Evolutionary conservation across 2,113 vertebrate genomes (phyloP).

Genomic region (Fulmarus glacialis): DNA sequence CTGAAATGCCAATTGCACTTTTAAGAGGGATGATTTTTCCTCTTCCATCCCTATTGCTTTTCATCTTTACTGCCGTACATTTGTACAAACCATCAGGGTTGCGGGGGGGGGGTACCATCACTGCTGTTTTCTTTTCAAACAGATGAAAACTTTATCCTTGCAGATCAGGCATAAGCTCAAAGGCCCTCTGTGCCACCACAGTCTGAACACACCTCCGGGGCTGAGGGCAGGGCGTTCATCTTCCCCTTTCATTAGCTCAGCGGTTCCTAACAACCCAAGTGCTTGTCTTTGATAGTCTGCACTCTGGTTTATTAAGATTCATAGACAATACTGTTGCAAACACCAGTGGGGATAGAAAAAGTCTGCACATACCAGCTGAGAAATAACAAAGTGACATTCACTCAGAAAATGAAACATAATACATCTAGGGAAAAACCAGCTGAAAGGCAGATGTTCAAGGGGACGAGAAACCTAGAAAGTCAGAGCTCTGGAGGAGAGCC

Average conservation of each 20-base stretch:
- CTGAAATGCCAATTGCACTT: neutral
- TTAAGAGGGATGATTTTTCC: neutral
- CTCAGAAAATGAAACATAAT: neutral
- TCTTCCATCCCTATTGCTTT: neutral
- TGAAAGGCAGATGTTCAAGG: conserved; percentile 9
- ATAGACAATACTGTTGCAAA: neutral
- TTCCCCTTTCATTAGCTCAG: neutral
- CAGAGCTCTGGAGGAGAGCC: neutral
- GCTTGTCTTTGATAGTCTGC: neutral
- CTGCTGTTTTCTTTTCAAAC: neutral
- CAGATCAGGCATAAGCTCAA: neutral
- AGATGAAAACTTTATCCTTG: neutral
- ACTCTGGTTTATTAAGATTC: neutral
- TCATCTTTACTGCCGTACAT: neutral
- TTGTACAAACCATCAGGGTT: neutral
- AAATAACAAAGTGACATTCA: conserved; percentile 16
- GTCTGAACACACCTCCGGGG: neutral
- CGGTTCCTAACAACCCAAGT: neutral
- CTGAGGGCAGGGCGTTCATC: accelerated
- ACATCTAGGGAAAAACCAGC: neutral
- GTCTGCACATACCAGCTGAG: neutral
- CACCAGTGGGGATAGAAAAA: neutral
- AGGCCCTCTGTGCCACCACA: neutral
- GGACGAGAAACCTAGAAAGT: neutral
- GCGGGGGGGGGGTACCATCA: accelerated